Conservation (phyloP, 2,888 invertebrate species). For the Phrixothrix hirtus region DNA sequence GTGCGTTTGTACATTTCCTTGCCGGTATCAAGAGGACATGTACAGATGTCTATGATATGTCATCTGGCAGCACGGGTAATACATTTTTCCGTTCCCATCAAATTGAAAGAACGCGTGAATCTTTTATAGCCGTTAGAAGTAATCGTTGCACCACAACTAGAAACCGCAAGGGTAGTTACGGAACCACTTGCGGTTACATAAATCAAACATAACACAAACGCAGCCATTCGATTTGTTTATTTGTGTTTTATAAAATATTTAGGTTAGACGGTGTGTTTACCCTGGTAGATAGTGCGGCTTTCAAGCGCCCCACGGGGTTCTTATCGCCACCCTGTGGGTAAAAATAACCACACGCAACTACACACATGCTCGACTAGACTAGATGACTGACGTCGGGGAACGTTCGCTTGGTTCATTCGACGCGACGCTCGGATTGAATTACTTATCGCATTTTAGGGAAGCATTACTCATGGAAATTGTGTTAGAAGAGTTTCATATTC, state of each 20-base stretch:
- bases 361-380: constrained; percentile 33
- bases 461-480: constrained; percentile 27
- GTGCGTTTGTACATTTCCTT: constrained; percentile 5
- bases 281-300: constrained; percentile 36
- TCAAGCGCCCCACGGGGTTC: constrained; percentile 37
- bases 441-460: constrained; percentile 27
- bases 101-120: constrained; percentile 40
- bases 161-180: constrained; percentile 50
- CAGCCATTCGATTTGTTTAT: constrained; percentile 49
- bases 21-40: constrained; percentile 3
- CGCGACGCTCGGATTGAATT: constrained; percentile 25
- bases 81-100: constrained; percentile 31
- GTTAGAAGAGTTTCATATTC: constrained; percentile 27
- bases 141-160: constrained; percentile 35
- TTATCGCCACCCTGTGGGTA: constrained; percentile 39
- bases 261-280: constrained; percentile 35
- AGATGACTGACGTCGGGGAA: constrained; percentile 31
- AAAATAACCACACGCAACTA: constrained; percentile 45
- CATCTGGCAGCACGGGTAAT: constrained; percentile 25
- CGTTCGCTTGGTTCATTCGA: constrained; percentile 18
- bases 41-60: constrained; percentile 18
- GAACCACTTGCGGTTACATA: constrained; percentile 50
- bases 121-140: constrained; percentile 44
- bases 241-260: constrained; percentile 49
- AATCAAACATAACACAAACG: constrained; percentile 48